phyloP scores from a whole-genome alignment of 2,113 vertebrate genomes.

The Tenebrosternarchus preto region DNA sequence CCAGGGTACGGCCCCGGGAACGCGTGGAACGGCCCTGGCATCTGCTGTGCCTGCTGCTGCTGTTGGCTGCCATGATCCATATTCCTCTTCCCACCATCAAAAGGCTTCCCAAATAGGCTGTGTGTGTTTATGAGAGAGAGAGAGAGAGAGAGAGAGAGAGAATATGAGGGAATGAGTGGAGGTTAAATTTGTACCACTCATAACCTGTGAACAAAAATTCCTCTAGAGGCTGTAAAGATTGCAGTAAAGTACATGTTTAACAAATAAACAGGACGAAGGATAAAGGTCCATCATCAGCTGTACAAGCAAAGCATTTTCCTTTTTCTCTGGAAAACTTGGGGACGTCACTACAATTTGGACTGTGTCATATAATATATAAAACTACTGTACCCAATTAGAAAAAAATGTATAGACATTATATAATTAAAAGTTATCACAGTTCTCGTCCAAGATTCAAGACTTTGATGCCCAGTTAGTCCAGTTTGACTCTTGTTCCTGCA shows the following conservation, averaged over 20 bases:
- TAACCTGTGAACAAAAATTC: not conserved
- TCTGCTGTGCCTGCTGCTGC: conserved; percentile 57
- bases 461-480: not conserved
- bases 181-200: too few species aligned
- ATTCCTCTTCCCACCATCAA: conserved; percentile 75
- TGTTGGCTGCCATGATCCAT: conserved; percentile 89
- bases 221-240: too few species aligned
- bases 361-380: too few species aligned
- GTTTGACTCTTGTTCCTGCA: not conserved
- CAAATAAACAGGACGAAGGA: too few species aligned
- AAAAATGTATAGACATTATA: too few species aligned
- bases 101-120: conserved; percentile 81
- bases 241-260: too few species aligned
- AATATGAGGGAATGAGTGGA: conserved; percentile 3
- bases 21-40: conserved; percentile 56
- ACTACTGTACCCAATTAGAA: too few species aligned
- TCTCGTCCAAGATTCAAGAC: not conserved
- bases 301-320: too few species aligned
- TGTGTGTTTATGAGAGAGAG: conserved; percentile 8
- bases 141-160: not conserved
- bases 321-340: too few species aligned
- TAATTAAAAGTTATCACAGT: not conserved
- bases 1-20: conserved; percentile 41
- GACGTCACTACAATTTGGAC: too few species aligned
- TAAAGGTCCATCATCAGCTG: too few species aligned